phyloP scores from a whole-genome alignment of 2,888 invertebrate species.

The Nymphalis polychloros region DNA sequence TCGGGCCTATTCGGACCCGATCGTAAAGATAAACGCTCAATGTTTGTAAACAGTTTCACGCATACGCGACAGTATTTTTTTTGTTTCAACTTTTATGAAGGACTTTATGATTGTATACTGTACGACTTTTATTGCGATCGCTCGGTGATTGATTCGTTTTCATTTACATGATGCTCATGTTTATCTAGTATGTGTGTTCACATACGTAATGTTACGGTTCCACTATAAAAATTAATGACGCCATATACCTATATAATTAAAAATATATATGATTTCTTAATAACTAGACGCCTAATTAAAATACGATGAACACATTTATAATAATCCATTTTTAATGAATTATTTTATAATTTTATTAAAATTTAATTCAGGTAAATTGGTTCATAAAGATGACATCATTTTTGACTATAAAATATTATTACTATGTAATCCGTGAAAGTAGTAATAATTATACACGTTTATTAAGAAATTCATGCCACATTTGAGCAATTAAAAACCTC shows the following conservation, averaged over 20 bases:
- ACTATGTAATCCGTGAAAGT: background rate
- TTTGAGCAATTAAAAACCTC: background rate
- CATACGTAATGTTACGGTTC: too few relatives aligned
- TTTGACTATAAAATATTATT: background rate
- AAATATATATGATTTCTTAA: too few relatives aligned
- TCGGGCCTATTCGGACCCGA: constrained; percentile 62
- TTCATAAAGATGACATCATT: too few relatives aligned
- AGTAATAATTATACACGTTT: background rate
- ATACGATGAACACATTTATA: too few relatives aligned
- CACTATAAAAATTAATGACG: too few relatives aligned
- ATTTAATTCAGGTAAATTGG: too few relatives aligned
- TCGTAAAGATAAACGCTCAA: constrained; percentile 70
- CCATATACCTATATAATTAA: too few relatives aligned
- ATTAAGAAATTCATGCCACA: background rate
- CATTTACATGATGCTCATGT: constrained; percentile 2
- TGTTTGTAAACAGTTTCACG: constrained; percentile 77
- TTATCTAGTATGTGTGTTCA: background rate
- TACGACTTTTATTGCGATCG: constrained; percentile 42
- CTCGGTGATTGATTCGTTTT: constrained; percentile 33
- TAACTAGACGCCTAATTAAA: too few relatives aligned
- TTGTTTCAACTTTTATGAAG: constrained; percentile 53
- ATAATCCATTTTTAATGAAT: too few relatives aligned
- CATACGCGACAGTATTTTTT: constrained; percentile 62
- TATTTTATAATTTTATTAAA: too few relatives aligned
- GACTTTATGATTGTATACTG: constrained; percentile 45